A percentile compares a stretch with the other conserved stretches of the same genome.
phyloP scores from a whole-genome alignment of 2,113 vertebrate species.

The Rallus limicola region DNA sequence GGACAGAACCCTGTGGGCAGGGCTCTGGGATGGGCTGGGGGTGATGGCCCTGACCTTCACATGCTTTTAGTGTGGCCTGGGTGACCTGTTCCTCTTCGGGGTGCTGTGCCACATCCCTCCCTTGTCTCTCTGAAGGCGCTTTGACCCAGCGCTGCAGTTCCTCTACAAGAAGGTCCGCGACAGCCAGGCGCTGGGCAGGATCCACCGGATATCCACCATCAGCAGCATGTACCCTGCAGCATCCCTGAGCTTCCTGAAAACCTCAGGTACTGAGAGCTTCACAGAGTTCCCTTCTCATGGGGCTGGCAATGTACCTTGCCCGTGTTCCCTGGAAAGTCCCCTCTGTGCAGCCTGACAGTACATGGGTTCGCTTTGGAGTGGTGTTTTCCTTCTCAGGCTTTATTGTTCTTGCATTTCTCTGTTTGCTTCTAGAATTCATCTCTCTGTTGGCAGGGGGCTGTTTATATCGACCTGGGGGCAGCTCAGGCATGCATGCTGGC shows the following conservation, averaged over 20 bases:
- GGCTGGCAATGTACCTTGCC: background rate
- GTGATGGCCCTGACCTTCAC: background rate
- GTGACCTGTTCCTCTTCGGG: background rate
- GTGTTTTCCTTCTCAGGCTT: background rate
- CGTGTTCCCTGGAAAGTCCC: accelerated
- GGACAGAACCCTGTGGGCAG: background rate
- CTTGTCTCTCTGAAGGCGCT: conserved; percentile 3
- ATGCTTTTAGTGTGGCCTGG: background rate
- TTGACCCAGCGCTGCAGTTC: conserved; percentile 61
- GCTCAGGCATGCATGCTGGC: background rate
- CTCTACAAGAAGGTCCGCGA: conserved; percentile 21
- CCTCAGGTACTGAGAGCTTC: background rate
- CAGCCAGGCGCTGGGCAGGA: conserved; percentile 19
- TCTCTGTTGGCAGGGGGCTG: accelerated
- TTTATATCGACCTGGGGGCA: accelerated
- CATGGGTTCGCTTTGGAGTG: background rate
- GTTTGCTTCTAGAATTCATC: background rate
- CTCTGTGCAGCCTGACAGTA: accelerated
- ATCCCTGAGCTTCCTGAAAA: conserved; percentile 6
- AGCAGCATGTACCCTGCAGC: conserved; percentile 11
- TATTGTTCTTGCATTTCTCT: background rate
- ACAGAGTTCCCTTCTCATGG: too few relatives aligned
- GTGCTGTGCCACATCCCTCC: accelerated
- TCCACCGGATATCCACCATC: background rate
- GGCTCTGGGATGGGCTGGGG: background rate